Percentiles rank a stretch among this genome's conserved stretches.
Evolutionary conservation across 2,113 vertebrate species (phyloP).

Genomic region (Pseudorectes ferrugineus): DNA sequence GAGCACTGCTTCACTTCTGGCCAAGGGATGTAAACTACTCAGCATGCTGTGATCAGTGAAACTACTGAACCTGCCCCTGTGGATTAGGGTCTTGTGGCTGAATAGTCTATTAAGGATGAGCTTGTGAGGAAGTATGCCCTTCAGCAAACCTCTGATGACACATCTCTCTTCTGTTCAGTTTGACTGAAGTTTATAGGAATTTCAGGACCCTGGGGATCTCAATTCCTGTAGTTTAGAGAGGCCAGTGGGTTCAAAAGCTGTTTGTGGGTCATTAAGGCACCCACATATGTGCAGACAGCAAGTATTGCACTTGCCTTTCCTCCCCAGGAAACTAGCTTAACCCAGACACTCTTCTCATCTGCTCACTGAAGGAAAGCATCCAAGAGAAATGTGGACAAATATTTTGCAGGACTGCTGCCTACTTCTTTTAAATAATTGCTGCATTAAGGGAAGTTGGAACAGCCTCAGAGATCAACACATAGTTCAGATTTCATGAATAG

Average conservation of each 20-base stretch:
- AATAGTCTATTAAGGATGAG: background rate
- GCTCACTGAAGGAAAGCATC: background rate
- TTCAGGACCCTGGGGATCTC: background rate
- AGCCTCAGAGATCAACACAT: slow-evolving; percentile 35
- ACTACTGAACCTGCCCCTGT: background rate
- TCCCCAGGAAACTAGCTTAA: background rate
- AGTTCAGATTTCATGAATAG: slow-evolving; percentile 49
- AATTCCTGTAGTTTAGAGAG: background rate
- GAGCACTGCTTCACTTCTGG: background rate
- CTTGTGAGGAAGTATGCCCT: background rate
- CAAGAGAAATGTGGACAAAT: slow-evolving; percentile 31
- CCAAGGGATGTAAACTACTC: background rate
- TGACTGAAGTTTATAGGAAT: background rate
- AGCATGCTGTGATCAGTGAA: background rate
- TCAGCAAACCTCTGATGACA: background rate
- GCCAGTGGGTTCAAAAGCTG: background rate
- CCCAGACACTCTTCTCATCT: background rate
- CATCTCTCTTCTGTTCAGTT: background rate
- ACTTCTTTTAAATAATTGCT: slow-evolving; percentile 28
- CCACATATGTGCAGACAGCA: background rate
- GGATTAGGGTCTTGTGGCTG: background rate
- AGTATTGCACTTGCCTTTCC: background rate
- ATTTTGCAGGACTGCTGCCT: slow-evolving; percentile 19
- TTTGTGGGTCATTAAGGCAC: background rate
- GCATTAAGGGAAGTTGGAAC: slow-evolving; percentile 23